These are phyloP conservation scores for Polyodon spathula DNA, from an alignment of 2,113 vertebrate species.

Conservation along the genomic window DNA sequence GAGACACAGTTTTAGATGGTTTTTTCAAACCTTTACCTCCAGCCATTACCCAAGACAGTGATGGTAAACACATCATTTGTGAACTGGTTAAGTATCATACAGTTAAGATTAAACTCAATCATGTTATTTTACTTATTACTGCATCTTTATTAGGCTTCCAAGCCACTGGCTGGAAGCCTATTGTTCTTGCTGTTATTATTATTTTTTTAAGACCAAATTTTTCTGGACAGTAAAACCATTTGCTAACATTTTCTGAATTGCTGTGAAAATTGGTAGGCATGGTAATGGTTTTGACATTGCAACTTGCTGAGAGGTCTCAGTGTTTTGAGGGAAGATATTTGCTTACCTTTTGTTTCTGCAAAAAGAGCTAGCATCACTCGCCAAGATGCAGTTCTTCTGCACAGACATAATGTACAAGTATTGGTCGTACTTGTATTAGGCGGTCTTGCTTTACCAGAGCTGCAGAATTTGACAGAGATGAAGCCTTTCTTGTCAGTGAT, in stretches of 20 bases:
- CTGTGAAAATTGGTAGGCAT: too few relatives aligned
- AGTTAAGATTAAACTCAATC: too few relatives aligned
- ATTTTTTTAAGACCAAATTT: too few relatives aligned
- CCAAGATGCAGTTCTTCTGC: constrained; percentile 12
- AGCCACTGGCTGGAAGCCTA: too few relatives aligned
- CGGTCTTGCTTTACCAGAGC: constrained; percentile 10
- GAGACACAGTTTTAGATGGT: constrained; percentile 7
- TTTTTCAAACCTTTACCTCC: constrained; percentile 8
- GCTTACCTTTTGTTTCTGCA: constrained; percentile 15
- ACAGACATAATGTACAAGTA: constrained; percentile 20
- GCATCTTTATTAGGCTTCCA: too few relatives aligned
- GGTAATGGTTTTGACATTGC: constrained; percentile 11
- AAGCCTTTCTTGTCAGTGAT: constrained; percentile 14
- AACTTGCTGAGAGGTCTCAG: constrained; percentile 15
- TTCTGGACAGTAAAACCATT: too few relatives aligned
- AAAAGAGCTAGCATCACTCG: constrained; percentile 4
- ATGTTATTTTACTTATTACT: neutral
- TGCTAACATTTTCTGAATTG: too few relatives aligned
- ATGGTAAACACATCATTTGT: constrained; percentile 10
- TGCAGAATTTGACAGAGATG: constrained; percentile 10
- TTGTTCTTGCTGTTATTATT: too few relatives aligned
- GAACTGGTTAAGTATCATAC: neutral
- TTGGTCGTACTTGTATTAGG: constrained; percentile 14
- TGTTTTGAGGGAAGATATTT: constrained; percentile 14
- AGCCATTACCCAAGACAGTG: constrained; percentile 6